Evolutionary conservation across 2,113 vertebrate genomes (phyloP).

Genomic region (Corapipo altera): DNA sequence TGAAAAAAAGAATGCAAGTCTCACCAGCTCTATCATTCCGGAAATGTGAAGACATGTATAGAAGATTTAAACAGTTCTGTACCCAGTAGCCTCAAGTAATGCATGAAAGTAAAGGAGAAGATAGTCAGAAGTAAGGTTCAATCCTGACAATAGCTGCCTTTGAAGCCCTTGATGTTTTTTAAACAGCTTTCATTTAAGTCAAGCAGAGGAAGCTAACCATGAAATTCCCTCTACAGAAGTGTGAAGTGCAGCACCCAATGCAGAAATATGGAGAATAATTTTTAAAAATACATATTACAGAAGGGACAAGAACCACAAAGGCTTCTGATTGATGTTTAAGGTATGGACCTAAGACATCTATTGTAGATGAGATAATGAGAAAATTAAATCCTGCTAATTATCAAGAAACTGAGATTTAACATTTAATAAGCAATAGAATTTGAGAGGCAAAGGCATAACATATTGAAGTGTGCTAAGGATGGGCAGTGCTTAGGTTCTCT

Average conservation of each 20-base stretch:
- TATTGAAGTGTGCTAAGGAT: not conserved
- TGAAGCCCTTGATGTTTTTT: not conserved
- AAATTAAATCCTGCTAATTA: not conserved
- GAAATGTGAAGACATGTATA: not conserved
- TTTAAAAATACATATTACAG: not conserved
- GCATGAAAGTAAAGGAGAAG: not conserved
- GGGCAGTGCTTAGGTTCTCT: not conserved
- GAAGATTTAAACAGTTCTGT: not conserved
- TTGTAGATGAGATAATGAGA: not conserved
- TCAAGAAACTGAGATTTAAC: not conserved
- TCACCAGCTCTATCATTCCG: not conserved
- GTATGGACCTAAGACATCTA: not conserved
- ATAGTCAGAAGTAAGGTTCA: not conserved
- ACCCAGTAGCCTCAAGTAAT: not conserved
- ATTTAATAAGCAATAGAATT: not conserved
- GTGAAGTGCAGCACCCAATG: not conserved
- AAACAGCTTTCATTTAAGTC: not conserved
- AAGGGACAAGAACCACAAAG: not conserved
- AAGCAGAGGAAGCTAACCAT: not conserved
- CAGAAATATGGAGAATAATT: not conserved
- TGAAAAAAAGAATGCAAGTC: not conserved
- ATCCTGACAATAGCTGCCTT: not conserved
- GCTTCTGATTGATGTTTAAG: not conserved
- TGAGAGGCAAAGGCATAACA: not conserved
- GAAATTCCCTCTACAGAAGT: not conserved